A percentile compares a stretch with the other conserved stretches of the same genome.
These are phyloP conservation scores for Tarsius wallacei DNA, from an alignment of 2,797 vertebrate species.

Conservation along the genomic window DNA sequence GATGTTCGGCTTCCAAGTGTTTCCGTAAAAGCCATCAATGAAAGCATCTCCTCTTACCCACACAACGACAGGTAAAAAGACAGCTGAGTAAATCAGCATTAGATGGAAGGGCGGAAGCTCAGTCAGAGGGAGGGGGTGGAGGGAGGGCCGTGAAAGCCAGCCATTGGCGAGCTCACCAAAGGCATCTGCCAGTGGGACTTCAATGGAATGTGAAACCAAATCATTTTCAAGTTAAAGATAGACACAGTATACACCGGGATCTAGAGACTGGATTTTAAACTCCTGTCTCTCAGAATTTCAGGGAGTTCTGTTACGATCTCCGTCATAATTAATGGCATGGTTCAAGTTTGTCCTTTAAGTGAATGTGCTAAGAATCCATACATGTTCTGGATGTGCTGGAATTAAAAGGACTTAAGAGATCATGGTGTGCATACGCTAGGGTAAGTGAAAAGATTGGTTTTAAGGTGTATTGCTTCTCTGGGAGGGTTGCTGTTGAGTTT, in stretches of 20 bases:
- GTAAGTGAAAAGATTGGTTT: conserved; percentile 92
- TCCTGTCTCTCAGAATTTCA: conserved; percentile 88
- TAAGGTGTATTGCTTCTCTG: conserved; percentile 57
- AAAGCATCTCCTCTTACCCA: conserved; percentile 84
- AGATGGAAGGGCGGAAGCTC: conserved; percentile 78
- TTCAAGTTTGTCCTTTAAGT: conserved; percentile 74
- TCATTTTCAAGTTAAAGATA: conserved; percentile 99
- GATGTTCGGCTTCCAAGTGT: conserved; percentile 74
- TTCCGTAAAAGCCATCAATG: conserved; percentile 80
- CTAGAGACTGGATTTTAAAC: conserved; percentile 94
- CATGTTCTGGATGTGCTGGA: conserved; percentile 85
- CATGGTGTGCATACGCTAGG: conserved; percentile 94
- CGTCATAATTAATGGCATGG: conserved; percentile 66
- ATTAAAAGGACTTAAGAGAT: conserved; percentile 81
- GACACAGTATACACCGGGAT: conserved; percentile 92
- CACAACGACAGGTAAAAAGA: conserved; percentile 86
- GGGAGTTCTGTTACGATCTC: conserved; percentile 81
- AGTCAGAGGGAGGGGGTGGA: conserved; percentile 86
- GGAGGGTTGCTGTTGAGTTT: conserved; percentile 59
- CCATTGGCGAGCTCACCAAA: conserved; percentile 93
- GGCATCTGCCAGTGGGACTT: conserved; percentile 94
- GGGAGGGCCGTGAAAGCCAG: conserved; percentile 86
- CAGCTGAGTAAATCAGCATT: conserved; percentile 86
- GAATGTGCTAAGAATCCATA: neutral
- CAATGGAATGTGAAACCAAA: conserved; percentile 97